Conservation (phyloP, 2,888 invertebrate genomes). For the Synanthedon andrenaeformis region DNA sequence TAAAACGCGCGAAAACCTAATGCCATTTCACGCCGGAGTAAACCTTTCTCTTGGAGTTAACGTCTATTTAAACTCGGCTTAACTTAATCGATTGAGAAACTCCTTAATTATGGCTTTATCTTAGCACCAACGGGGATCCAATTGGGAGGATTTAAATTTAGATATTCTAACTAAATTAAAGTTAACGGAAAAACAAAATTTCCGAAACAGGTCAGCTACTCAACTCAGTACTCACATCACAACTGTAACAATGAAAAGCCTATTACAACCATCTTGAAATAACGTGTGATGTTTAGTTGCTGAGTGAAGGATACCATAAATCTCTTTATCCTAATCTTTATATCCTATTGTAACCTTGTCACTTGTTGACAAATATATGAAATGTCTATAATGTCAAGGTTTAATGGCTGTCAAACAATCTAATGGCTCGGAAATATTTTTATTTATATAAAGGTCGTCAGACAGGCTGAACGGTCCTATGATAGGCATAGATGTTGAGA, state of each 20-base stretch:
- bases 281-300: neutral
- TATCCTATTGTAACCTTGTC: too few species aligned
- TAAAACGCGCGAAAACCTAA: slow-evolving; percentile 69
- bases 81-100: slow-evolving; percentile 69
- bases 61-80: slow-evolving; percentile 69
- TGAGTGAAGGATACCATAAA: too few species aligned
- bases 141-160: slow-evolving; percentile 41
- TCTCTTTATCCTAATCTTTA: too few species aligned
- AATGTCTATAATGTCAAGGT: too few species aligned
- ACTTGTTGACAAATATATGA: too few species aligned
- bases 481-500: too few species aligned
- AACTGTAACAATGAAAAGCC: neutral
- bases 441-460: too few species aligned
- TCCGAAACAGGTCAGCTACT: too few species aligned
- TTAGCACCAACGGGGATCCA: slow-evolving; percentile 56
- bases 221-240: neutral
- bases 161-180: neutral
- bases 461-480: too few species aligned
- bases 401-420: too few species aligned
- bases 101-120: slow-evolving; percentile 69
- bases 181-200: neutral
- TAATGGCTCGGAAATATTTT: too few species aligned
- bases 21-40: slow-evolving; percentile 70
- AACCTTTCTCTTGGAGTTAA: slow-evolving; percentile 68
- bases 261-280: neutral